Evolutionary conservation across 1,140 invertebrate species (phyloP).

Genomic region (Halictus rubicundus): DNA sequence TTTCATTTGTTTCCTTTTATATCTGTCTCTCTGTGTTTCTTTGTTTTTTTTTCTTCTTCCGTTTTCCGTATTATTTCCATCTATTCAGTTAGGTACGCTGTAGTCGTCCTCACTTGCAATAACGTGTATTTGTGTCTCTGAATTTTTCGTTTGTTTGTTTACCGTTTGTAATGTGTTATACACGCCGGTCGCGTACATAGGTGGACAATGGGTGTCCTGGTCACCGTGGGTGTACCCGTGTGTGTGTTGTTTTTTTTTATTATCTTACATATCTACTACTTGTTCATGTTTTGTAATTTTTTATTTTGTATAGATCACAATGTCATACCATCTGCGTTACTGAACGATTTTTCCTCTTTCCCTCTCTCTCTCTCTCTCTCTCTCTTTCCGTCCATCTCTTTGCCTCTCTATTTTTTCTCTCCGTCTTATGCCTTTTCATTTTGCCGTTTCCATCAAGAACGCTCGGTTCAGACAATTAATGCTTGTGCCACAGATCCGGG

Average conservation of each 20-base stretch:
- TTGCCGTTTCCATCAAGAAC: constrained; percentile 59
- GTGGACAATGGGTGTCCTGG: constrained; percentile 24
- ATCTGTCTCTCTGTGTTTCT: constrained; percentile 35
- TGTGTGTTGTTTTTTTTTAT: constrained; percentile 51
- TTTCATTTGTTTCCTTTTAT: constrained; percentile 29
- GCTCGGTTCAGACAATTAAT: constrained; percentile 62
- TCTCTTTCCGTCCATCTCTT: background rate
- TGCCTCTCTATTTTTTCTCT: background rate
- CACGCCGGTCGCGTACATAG: constrained; percentile 23
- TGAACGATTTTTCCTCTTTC: constrained; percentile 69
- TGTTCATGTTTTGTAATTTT: constrained; percentile 77
- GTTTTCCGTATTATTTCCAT: constrained; percentile 14
- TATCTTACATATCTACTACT: constrained; percentile 77
- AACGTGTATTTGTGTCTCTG: constrained; percentile 37
- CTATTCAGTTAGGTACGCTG: constrained; percentile 68
- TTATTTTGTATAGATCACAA: constrained; percentile 78
- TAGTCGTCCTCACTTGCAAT: constrained; percentile 66
- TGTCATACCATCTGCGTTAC: constrained; percentile 76
- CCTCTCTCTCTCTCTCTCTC: background rate
- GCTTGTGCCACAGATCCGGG: constrained; percentile 53
- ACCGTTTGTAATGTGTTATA: constrained; percentile 27
- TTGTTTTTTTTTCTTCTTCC: constrained; percentile 31
- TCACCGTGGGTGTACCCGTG: constrained; percentile 56
- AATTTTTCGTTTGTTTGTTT: constrained; percentile 17
- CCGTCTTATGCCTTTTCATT: constrained; percentile 58